Conservation (phyloP, 2,888 invertebrate species). For the Netelia virgata region DNA sequence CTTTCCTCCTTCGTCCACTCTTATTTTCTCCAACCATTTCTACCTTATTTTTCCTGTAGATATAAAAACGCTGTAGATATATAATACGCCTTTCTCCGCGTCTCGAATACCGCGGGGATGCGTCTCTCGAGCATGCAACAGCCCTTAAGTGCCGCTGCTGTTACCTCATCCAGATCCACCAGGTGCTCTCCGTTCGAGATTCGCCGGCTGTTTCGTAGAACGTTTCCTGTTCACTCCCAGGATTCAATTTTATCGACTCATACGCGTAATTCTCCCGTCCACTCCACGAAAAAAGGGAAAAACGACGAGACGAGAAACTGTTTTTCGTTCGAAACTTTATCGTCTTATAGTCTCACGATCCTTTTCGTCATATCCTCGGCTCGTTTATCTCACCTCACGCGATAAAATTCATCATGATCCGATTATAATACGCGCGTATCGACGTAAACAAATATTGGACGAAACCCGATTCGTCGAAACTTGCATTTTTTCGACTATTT, state of each 20-base stretch:
- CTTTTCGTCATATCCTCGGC: conserved; percentile 6
- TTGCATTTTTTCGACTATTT: background rate
- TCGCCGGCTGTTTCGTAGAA: conserved; percentile 75
- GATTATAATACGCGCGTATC: background rate
- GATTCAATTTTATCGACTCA: conserved; percentile 49
- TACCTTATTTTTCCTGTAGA: conserved; percentile 46
- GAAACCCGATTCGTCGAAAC: background rate
- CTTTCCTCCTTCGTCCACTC: conserved; percentile 26
- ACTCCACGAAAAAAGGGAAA: conserved; percentile 24
- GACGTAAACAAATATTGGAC: background rate
- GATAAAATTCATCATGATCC: background rate
- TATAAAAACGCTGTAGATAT: too few species aligned
- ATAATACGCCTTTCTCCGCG: conserved; percentile 7
- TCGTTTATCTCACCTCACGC: conserved; percentile 28
- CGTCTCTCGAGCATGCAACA: conserved; percentile 67
- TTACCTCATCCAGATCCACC: conserved; percentile 70
- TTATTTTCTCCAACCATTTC: conserved; percentile 47
- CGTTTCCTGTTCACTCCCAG: conserved; percentile 63
- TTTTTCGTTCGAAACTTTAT: conserved; percentile 24
- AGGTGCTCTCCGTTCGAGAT: conserved; percentile 76
- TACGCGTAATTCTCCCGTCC: conserved; percentile 45
- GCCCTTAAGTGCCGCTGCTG: conserved; percentile 63
- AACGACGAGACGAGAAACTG: conserved; percentile 66
- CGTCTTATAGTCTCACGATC: conserved; percentile 18
- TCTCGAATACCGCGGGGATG: conserved; percentile 65